These are phyloP conservation scores for Scotopteryx bipunctaria DNA, from an alignment of 2,888 invertebrate species.

Conservation along the genomic window DNA sequence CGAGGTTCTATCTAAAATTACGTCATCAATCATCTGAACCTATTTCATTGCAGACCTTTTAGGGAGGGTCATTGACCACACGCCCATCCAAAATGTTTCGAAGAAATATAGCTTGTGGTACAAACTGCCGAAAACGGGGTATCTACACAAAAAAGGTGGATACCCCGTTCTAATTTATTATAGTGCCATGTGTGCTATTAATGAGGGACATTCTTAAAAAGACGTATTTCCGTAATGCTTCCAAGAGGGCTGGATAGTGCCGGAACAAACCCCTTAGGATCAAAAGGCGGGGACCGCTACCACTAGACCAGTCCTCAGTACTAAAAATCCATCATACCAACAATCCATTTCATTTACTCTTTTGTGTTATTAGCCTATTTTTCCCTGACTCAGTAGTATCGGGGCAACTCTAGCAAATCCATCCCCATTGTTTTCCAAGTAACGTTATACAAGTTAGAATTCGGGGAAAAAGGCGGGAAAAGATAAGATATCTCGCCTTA, in stretches of 20 bases:
- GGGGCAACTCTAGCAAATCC: slow-evolving; percentile 12
- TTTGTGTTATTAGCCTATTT: too few species aligned
- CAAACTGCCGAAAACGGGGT: slow-evolving; percentile 4
- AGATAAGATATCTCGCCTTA: slow-evolving; percentile 36
- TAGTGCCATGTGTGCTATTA: slow-evolving; percentile 8
- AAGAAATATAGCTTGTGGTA: slow-evolving; percentile 3
- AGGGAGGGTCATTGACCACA: background rate
- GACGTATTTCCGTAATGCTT: too few species aligned
- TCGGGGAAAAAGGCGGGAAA: slow-evolving; percentile 33
- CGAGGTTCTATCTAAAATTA: background rate
- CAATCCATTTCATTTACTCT: too few species aligned
- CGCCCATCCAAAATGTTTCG: slow-evolving; percentile 4
- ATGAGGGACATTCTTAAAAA: too few species aligned
- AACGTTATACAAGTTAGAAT: slow-evolving; percentile 36
- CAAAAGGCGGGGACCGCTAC: too few species aligned
- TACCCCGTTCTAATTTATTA: slow-evolving; percentile 21
- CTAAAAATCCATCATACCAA: too few species aligned
- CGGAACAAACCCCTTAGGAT: too few species aligned
- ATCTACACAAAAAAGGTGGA: slow-evolving; percentile 24
- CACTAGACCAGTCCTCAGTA: too few species aligned
- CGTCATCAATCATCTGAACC: slow-evolving; percentile 8
- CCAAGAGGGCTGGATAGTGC: too few species aligned
- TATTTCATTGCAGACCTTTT: background rate
- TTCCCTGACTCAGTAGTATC: background rate
- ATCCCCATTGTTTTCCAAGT: slow-evolving; percentile 28